Conservation (phyloP, 2,797 vertebrate genomes). For the Lepus townsendii region DNA sequence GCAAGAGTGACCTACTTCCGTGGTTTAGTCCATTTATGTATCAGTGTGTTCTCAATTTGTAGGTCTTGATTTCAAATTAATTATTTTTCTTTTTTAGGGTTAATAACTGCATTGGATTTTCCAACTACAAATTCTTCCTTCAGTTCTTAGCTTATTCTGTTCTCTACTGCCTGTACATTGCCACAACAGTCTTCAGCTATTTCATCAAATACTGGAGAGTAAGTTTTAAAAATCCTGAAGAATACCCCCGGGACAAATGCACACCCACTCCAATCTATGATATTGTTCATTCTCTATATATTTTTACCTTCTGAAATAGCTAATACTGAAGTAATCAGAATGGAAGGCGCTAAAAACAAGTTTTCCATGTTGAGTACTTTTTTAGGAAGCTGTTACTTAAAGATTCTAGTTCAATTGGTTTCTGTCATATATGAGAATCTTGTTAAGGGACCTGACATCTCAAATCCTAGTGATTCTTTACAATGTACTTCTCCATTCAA, state of each 20-base stretch:
- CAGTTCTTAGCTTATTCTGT: slow-evolving; percentile 98
- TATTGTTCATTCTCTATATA: neutral
- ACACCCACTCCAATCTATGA: neutral
- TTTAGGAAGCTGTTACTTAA: slow-evolving; percentile 55
- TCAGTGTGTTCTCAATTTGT: slow-evolving; percentile 52
- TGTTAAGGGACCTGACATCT: slow-evolving; percentile 12
- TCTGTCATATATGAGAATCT: neutral
- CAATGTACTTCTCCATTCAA: slow-evolving; percentile 17
- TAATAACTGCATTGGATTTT: slow-evolving; percentile 99
- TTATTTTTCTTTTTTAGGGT: slow-evolving; percentile 92
- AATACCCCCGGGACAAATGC: neutral
- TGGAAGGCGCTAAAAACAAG: slow-evolving; percentile 8
- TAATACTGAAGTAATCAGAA: slow-evolving; percentile 42
- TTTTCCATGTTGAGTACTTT: slow-evolving; percentile 41
- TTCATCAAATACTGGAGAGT: slow-evolving; percentile 99
- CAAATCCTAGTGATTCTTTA: slow-evolving; percentile 37
- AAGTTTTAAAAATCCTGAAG: slow-evolving; percentile 87
- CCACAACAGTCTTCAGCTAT: slow-evolving; percentile 96
- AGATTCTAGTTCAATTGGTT: slow-evolving; percentile 6
- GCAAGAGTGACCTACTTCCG: neutral
- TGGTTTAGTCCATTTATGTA: slow-evolving; percentile 26
- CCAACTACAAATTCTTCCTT: slow-evolving; percentile 99
- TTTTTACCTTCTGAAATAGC: slow-evolving; percentile 61
- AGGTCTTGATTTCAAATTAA: slow-evolving; percentile 77
- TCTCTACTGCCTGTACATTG: slow-evolving; percentile 96